Base-by-base conservation (phyloP, 2,797 vertebrate genomes). In the Parauchenoglanis punctatus region DNA sequence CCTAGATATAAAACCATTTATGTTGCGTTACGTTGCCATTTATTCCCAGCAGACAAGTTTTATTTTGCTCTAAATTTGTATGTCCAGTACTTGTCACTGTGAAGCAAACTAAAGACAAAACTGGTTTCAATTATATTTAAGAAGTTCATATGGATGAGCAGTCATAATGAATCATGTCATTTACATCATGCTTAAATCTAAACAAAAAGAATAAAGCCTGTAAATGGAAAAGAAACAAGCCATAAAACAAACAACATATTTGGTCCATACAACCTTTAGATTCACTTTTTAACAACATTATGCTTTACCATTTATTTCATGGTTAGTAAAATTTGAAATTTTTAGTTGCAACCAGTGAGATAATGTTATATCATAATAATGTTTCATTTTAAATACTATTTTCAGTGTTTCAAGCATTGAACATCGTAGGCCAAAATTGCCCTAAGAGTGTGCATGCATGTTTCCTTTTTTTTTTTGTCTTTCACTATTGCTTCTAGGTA, bases 11-110 rank as follows among this genome's bases (percentile, higher is more conserved):
- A 40, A 40, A 40, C 40, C 40, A 40, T 40, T 40, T 40, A 40
- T 40, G 40, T 40, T 40, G 40, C 40, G 3, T 40, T 40, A 40
- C 44, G 31, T 83, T 31, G 12, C 10, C 25, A 49, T 65, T 49
- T 82, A 65, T 82, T 67, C 59, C 15, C 25, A 49, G 81, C 25
- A 65, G 25, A 82, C 81, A 67, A 35, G 61, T 15, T 63, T 61
- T 20, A 65, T 35, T 20, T 63, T 56, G 28, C 17, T 20, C 28
- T 59, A 80, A 15, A 52, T 44, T 40, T 15, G 65, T 31, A 23
- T 46, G 3, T 40, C 40, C 40, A 40, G 40, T 46, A 46, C 3
- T 54, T n/a, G n/a, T 76, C 25, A 40, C 40, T 40, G 40, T 40
- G 40, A 65, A 28, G 35, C 28, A 31, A 31, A 54, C 25, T 76